These are phyloP conservation scores for Ardeotis arabs DNA, from an alignment of 2,113 vertebrate species.

Conservation along the genomic window DNA sequence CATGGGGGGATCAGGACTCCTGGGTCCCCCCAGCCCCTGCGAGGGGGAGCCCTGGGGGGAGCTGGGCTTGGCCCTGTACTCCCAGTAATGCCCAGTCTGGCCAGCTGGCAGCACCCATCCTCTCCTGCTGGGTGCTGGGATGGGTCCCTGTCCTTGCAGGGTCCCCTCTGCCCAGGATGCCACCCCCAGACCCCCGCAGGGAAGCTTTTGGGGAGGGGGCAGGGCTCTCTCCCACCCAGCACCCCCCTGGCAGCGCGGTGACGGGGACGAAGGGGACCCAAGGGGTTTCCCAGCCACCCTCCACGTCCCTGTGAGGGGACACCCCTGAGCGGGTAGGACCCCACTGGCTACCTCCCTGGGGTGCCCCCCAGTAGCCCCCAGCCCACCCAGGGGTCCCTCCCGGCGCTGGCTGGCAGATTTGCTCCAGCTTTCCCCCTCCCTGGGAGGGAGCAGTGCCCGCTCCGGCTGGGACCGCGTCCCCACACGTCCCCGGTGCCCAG, in stretches of 20 bases:
- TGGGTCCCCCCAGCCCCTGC: not conserved
- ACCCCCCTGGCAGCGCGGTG: fast-evolving
- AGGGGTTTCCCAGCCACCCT: not conserved
- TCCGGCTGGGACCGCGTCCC: not conserved
- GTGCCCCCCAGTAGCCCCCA: not conserved
- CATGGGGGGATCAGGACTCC: fast-evolving
- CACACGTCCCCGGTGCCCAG: not conserved
- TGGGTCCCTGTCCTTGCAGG: not conserved
- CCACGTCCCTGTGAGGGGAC: not conserved
- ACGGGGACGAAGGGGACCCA: not conserved
- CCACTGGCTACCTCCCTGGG: not conserved
- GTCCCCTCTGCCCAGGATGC: not conserved
- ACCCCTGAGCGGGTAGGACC: not conserved
- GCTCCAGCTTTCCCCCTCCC: not conserved
- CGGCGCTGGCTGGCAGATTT: not conserved
- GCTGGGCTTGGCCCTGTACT: not conserved
- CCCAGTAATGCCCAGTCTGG: not conserved
- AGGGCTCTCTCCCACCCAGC: not conserved
- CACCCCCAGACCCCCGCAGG: fast-evolving
- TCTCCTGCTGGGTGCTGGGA: not conserved
- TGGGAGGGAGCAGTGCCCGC: fast-evolving
- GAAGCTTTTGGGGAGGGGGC: not conserved
- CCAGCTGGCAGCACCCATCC: not conserved
- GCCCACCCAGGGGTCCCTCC: not conserved
- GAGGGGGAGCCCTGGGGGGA: not conserved